Conservation (phyloP, 2,888 invertebrate species). For the Melinaea menophilus region DNA sequence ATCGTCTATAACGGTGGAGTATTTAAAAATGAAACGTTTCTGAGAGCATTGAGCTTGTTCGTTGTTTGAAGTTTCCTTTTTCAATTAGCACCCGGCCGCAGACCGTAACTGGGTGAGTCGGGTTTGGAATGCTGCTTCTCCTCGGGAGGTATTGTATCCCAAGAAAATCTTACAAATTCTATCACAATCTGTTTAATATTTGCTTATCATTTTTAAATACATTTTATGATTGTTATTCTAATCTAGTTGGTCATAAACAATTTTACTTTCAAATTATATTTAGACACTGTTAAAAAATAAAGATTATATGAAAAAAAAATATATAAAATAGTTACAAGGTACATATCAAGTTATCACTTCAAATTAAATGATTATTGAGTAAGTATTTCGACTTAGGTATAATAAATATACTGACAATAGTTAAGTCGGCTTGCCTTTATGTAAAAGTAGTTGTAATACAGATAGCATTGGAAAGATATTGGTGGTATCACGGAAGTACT, state of each 20-base stretch:
- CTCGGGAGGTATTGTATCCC: conserved; percentile 46
- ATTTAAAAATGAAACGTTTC: conserved; percentile 77
- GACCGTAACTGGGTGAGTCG: conserved; percentile 76
- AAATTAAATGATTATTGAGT: no score
- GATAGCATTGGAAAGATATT: no score
- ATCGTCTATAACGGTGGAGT: conserved; percentile 70
- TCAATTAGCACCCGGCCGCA: conserved; percentile 76
- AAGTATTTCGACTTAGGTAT: no score
- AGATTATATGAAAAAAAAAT: no score
- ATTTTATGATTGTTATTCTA: neutral
- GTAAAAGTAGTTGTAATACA: no score
- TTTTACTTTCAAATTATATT: no score
- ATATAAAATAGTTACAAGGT: no score
- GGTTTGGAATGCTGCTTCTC: conserved; percentile 40
- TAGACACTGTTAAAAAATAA: no score
- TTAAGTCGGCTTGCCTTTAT: no score
- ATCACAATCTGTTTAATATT: neutral
- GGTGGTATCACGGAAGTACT: no score
- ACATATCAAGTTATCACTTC: no score
- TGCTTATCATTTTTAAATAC: neutral
- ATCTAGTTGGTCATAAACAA: neutral
- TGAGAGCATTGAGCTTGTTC: conserved; percentile 75
- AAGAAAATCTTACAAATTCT: conserved; percentile 14
- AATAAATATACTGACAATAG: no score
- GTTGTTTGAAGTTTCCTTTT: conserved; percentile 78